Conservation (phyloP, 1,140 invertebrate species). For the Drosophila sproati region DNA sequence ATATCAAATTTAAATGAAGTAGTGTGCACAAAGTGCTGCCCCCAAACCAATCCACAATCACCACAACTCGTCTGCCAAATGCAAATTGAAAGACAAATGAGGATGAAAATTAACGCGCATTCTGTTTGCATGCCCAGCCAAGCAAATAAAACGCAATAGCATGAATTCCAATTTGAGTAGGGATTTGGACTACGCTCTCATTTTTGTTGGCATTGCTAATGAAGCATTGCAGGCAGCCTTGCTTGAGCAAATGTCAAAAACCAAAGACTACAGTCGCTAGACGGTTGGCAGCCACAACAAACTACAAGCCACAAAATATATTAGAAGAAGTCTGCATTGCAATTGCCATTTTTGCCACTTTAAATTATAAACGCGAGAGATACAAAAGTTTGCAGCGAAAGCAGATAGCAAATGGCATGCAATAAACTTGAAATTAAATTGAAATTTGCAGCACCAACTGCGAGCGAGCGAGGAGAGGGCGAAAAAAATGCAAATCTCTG, state of each 20-base stretch:
- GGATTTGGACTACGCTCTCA: slow-evolving; percentile 29
- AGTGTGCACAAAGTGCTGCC: background rate
- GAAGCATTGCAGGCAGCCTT: slow-evolving; percentile 38
- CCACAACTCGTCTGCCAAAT: slow-evolving; percentile 47
- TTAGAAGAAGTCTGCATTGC: slow-evolving; percentile 42
- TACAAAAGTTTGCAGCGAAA: slow-evolving; percentile 13
- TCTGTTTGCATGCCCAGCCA: slow-evolving; percentile 24
- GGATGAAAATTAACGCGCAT: slow-evolving; percentile 56
- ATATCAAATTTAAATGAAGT: slow-evolving; percentile 64
- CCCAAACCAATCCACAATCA: slow-evolving; percentile 7
- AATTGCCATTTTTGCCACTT: slow-evolving; percentile 45
- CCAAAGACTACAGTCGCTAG: slow-evolving; percentile 5
- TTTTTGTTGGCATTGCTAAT: slow-evolving; percentile 57
- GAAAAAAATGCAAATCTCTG: slow-evolving; percentile 81
- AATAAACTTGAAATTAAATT: slow-evolving; percentile 83
- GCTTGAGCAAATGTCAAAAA: slow-evolving; percentile 26
- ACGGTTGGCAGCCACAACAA: slow-evolving; percentile 38
- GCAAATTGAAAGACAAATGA: slow-evolving; percentile 62
- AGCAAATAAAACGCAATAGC: slow-evolving; percentile 24
- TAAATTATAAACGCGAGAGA: slow-evolving; percentile 36
- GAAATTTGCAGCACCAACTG: slow-evolving; percentile 72
- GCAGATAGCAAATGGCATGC: slow-evolving; percentile 63
- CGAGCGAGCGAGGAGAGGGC: slow-evolving; percentile 1
- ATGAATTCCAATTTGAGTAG: slow-evolving; percentile 26
- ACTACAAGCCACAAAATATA: slow-evolving; percentile 14